Evolutionary conservation across 2,797 vertebrate genomes (phyloP).

Genomic region (Rhadinocentrus ornatus): DNA sequence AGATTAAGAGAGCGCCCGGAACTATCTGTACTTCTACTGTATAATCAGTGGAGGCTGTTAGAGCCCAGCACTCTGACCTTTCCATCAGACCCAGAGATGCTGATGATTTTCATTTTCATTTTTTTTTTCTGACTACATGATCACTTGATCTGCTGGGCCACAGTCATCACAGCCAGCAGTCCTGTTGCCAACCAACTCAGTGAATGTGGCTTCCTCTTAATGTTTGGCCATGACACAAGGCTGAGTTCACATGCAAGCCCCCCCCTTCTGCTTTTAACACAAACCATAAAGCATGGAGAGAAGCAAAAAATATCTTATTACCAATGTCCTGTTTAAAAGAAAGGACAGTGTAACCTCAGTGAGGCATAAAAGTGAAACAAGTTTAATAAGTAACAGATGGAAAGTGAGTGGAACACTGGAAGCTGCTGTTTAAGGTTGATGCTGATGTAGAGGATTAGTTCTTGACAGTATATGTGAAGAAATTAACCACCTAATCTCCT

Average conservation of each 20-base stretch:
- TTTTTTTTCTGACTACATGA: conserved; percentile 14
- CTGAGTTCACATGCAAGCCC: conserved; percentile 47
- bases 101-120: conserved; percentile 6
- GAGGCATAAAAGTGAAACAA: conserved; percentile 6
- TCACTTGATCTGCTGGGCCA: conserved; percentile 25
- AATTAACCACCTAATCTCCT: conserved; percentile 46
- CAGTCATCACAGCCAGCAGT: conserved; percentile 32
- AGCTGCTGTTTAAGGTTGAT: conserved; percentile 13
- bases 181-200: conserved; percentile 27
- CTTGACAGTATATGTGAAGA: conserved; percentile 26
- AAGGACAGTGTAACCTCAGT: conserved; percentile 11
- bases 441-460: conserved; percentile 38
- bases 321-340: conserved; percentile 15
- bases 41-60: conserved; percentile 47
- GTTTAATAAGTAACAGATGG: conserved; percentile 7
- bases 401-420: conserved; percentile 4
- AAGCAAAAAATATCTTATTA: conserved; percentile 3
- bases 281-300: conserved; percentile 28
- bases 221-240: conserved; percentile 37
- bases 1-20: conserved; percentile 75
- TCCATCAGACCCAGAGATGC: conserved; percentile 30
- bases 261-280: conserved; percentile 46
- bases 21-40: conserved; percentile 52
- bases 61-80: conserved; percentile 56
- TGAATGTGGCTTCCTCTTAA: conserved; percentile 39